A percentile compares a stretch with the other conserved stretches of the same genome.
Conservation (phyloP, 2,113 vertebrate genomes). For the Megaceryle torquata region DNA sequence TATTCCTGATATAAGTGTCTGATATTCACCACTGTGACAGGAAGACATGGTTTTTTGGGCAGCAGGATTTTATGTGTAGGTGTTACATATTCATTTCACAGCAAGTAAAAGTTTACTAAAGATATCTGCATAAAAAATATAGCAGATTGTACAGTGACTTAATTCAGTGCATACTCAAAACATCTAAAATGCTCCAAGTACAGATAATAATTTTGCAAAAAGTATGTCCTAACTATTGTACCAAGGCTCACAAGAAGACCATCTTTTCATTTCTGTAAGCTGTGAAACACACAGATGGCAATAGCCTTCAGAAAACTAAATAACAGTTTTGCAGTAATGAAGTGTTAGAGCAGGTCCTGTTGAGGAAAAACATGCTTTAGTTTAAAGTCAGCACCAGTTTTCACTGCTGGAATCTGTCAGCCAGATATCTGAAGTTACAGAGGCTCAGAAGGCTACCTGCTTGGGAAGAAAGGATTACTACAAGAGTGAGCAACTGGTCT, state of each 20-base stretch:
- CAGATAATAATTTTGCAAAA: neutral
- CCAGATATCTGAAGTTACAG: neutral
- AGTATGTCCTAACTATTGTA: neutral
- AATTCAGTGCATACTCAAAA: neutral
- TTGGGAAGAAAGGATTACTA: neutral
- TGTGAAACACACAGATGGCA: slow-evolving; percentile 13
- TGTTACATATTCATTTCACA: neutral
- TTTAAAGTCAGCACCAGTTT: neutral
- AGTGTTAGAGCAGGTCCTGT: neutral
- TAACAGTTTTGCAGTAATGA: slow-evolving; percentile 21
- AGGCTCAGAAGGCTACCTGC: neutral
- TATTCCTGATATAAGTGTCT: neutral
- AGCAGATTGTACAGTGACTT: neutral
- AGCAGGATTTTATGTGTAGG: neutral
- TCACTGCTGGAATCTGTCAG: neutral
- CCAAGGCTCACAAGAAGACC: neutral
- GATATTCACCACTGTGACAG: neutral
- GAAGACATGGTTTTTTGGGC: neutral
- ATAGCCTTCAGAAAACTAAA: neutral
- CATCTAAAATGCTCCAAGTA: neutral
- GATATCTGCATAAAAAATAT: neutral
- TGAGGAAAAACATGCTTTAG: slow-evolving; percentile 3
- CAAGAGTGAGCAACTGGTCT: neutral
- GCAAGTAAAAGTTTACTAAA: neutral
- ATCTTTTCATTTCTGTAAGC: neutral